Evolutionary conservation across 2,888 invertebrate species (phyloP), one percentile per base, ranked within the genome.

Genomic region (Diadegma fenestrale): DNA sequence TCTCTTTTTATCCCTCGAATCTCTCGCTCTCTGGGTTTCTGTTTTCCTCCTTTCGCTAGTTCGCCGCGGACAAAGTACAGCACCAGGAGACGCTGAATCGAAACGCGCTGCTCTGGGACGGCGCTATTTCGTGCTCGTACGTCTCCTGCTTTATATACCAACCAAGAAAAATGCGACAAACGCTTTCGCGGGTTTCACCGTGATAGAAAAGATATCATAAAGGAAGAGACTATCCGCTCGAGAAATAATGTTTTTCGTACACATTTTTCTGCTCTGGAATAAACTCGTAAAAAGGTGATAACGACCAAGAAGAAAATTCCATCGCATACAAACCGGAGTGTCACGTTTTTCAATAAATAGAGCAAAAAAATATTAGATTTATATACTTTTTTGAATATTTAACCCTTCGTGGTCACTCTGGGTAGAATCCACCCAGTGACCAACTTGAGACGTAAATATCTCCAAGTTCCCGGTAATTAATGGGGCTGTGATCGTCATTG

Each of bases 171-270:
- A 85, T 79, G 64, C 78, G 75, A 58, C 85, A 75, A 85, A 82
- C 82, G 79, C 71, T 79, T 76, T 61, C 64, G 69, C 61, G n/a
- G n/a, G 51, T 72, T 76, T 58, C 84, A 51, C 82, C 79, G 72
- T 76, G 71, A 82, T 82, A 72, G 76, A 82, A 82, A 82, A 82
- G 79, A 85, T 85, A 82, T 82, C 82, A 75, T 71, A 75, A 82
- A 79, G 75, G 66, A 79, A 64, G 61, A 79, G 82, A 79, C 76
- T 80, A 79, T 72, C 76, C 82, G 76, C 76, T 66, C 71, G 48
- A 72, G 71, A 76, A 85, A 80, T 85, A 72, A 82, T 82, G 75
- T 72, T 58, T 82, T 54, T 30, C 54, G 17, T 77, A 37, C 33
- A 61, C 22, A 33, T 41, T 54, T 45, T 26, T 68, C 6, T 68